These are phyloP conservation scores for Anabas testudineus DNA, from an alignment of 2,797 vertebrate genomes.

Conservation along the genomic window DNA sequence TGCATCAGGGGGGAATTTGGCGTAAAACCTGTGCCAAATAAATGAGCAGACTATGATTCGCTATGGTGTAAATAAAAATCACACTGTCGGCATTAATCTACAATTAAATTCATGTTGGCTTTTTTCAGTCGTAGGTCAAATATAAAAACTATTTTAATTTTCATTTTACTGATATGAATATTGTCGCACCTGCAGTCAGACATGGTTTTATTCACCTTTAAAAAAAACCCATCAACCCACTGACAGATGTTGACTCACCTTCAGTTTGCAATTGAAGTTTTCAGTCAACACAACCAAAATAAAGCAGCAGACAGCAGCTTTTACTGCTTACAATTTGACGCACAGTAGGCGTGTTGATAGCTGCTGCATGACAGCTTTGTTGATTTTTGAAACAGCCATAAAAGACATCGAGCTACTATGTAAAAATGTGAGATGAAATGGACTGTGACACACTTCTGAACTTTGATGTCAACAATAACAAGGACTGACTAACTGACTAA, in stretches of 20 bases:
- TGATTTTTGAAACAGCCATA: conserved; percentile 4
- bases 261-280: neutral
- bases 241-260: neutral
- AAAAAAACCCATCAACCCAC: neutral
- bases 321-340: conserved; percentile 19
- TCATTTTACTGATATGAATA: too few relatives aligned
- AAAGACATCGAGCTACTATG: neutral
- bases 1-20: too few relatives aligned
- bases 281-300: neutral
- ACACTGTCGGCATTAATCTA: too few relatives aligned
- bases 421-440: neutral
- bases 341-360: neutral
- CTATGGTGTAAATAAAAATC: too few relatives aligned
- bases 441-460: conserved; percentile 1
- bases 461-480: neutral
- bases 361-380: conserved; percentile 5
- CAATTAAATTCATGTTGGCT: too few relatives aligned
- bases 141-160: too few relatives aligned
- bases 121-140: too few relatives aligned
- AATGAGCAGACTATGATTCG: too few relatives aligned
- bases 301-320: neutral
- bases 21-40: too few relatives aligned
- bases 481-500: neutral
- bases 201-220: too few relatives aligned
- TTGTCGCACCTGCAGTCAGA: too few relatives aligned